phyloP scores from a whole-genome alignment of 2,113 vertebrate species.

The Bubalus kerabau region DNA sequence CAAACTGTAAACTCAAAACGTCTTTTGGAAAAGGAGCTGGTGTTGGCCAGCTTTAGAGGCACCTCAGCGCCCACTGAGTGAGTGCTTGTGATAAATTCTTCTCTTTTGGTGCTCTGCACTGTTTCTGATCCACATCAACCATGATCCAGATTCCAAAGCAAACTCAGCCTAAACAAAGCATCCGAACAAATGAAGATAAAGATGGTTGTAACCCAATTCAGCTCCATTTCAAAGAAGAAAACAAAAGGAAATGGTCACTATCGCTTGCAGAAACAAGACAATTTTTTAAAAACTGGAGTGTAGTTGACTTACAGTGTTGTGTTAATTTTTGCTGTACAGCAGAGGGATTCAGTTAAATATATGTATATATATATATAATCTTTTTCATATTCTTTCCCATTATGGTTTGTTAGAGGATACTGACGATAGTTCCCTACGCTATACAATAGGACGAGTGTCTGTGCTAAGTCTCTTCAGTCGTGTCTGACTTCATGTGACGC shows the following conservation, averaged over 20 bases:
- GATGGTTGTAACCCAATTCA: constrained; percentile 61
- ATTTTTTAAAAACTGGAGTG: not conserved
- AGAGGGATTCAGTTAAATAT: not conserved
- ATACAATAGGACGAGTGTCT: not conserved
- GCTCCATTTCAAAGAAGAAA: constrained; percentile 80
- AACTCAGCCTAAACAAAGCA: constrained; percentile 71
- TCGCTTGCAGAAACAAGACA: constrained; percentile 84
- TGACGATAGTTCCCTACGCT: not conserved
- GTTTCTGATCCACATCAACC: constrained; percentile 82
- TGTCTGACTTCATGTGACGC: not conserved
- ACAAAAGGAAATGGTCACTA: constrained; percentile 88
- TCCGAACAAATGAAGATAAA: constrained; percentile 76
- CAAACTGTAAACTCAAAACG: constrained; percentile 73
- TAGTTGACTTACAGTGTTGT: not conserved
- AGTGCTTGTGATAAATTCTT: constrained; percentile 83
- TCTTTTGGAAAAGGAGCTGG: constrained; percentile 89
- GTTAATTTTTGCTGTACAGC: not conserved
- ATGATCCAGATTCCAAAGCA: constrained; percentile 47
- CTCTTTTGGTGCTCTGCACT: constrained; percentile 74
- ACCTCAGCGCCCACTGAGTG: constrained; percentile 78
- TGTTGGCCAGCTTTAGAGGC: constrained; percentile 81
- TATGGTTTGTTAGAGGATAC: not conserved
- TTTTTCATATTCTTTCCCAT: not conserved
- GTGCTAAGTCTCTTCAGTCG: not conserved
- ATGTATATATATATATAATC: not conserved